Evolutionary conservation across 2,113 vertebrate genomes (phyloP).

Genomic region (Empidonax traillii): DNA sequence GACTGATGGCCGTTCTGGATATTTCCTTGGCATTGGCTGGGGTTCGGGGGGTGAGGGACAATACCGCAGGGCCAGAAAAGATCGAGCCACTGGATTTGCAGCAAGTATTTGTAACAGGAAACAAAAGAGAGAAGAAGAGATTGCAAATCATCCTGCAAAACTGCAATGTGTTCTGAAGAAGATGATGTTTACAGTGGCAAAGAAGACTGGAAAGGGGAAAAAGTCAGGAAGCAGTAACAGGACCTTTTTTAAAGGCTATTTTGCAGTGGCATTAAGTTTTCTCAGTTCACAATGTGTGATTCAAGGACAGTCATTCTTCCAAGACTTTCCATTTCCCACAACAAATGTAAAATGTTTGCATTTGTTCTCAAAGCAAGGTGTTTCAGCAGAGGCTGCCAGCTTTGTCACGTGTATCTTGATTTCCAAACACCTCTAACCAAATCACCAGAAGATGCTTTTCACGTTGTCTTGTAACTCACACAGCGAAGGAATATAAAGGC

Average conservation of each 20-base stretch:
- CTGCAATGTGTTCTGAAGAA: neutral
- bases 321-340: neutral
- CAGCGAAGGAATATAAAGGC: neutral
- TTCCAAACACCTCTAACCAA: neutral
- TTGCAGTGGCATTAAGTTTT: neutral
- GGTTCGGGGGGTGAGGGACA: neutral
- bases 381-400: neutral
- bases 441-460: neutral
- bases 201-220: neutral
- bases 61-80: neutral
- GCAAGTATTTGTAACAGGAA: neutral
- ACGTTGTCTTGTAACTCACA: neutral
- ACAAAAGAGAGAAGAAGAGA: neutral
- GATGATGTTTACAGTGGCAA: neutral
- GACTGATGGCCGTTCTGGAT: neutral
- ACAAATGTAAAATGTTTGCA: accelerated
- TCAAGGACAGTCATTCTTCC: neutral
- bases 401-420: neutral
- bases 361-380: neutral
- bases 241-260: neutral
- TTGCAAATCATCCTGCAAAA: neutral
- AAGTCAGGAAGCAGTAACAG: neutral
- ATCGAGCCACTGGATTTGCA: neutral
- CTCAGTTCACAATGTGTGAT: neutral
- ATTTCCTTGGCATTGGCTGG: neutral